Base-by-base conservation (phyloP, 92 coral and sea anemone genomes). In the Umimayanthus kanabou region DNA sequence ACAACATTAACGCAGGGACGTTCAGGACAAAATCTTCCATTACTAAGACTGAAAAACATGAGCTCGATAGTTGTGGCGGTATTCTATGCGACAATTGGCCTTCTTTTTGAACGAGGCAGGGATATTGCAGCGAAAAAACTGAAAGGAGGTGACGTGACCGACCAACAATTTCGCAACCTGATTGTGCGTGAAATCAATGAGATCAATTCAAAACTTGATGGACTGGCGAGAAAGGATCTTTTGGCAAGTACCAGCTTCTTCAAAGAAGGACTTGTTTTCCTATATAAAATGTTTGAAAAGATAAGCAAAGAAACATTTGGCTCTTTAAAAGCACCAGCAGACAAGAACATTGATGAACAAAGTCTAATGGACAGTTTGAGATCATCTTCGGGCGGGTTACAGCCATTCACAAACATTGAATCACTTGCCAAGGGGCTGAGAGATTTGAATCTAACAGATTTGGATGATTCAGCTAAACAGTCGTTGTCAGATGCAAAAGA, bases 161-260 rank as follows among this genome's bases (percentile, higher is more conserved):
- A 90, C 73, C 80, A 85, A 37, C 40, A 49, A 33, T 89, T 86
- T 39, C 86, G 86, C 47, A 80, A 71, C 2, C 55, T 89, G 33
- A 78, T 89, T 61, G 81, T 89, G 30, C 77, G 92, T 29, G 92
- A 85, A 85, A 80, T 85, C 39, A 78, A 89, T 66, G 92, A 85
- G 26, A 85, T 85, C 81, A 85, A 89, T 6, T 77, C 80, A 37
- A 89, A 89, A 64, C 77, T 85, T 69, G 86, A 85, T 23, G 89
- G 89, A 7, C 26, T 79, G 75, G 72, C 89, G 40, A 85, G 86
- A 67, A 85, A 69, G 69, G 79, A 79, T 9, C 43, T 89, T 47
- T 23, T 73, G 37, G 55, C 75, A 18, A 90, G 87, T 25, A 33
- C 78, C 67, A 73, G 89, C 77, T 90, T 89, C 79, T 85, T 67